Evolutionary conservation across 2,888 invertebrate genomes (phyloP).

Genomic region (Polydrusus pterygomalis): DNA sequence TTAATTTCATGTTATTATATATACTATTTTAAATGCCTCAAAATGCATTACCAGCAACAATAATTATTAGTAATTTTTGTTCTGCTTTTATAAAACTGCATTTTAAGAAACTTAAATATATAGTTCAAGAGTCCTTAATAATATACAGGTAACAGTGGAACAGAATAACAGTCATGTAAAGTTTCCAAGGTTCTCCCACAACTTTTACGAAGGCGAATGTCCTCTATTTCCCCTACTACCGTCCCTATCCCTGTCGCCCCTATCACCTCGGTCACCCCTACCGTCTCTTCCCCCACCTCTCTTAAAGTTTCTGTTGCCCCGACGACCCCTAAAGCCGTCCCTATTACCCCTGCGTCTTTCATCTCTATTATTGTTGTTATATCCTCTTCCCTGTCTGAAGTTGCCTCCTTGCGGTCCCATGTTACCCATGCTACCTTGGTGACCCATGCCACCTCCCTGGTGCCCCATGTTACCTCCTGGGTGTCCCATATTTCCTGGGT

Average conservation of each 20-base stretch:
- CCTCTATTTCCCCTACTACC: constrained; percentile 43
- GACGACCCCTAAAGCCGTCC: constrained; percentile 61
- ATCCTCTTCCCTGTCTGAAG: constrained; percentile 63
- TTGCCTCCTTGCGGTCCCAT: constrained; percentile 43
- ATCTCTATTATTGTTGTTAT: constrained; percentile 61
- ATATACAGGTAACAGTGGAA: neutral
- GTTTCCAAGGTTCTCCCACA: too few relatives aligned
- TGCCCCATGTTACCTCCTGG: constrained; percentile 9
- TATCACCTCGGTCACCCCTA: constrained; percentile 42
- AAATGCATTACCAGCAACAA: too few relatives aligned
- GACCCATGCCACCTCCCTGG: constrained; percentile 36
- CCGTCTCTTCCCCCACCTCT: constrained; percentile 55
- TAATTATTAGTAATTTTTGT: neutral
- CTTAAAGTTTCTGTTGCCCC: constrained; percentile 64
- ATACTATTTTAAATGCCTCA: too few relatives aligned
- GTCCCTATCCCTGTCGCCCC: constrained; percentile 41
- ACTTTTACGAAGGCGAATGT: constrained; percentile 32
- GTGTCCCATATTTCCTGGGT: constrained; percentile 29
- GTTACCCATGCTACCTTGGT: constrained; percentile 37
- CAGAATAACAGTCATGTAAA: too few relatives aligned
- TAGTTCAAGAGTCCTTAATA: too few relatives aligned
- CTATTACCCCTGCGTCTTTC: constrained; percentile 60
- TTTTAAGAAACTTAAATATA: neutral
- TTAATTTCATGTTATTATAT: neutral
- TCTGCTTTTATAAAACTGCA: neutral